phyloP scores from a whole-genome alignment of 2,113 vertebrate genomes.

The Apeltes quadracus region DNA sequence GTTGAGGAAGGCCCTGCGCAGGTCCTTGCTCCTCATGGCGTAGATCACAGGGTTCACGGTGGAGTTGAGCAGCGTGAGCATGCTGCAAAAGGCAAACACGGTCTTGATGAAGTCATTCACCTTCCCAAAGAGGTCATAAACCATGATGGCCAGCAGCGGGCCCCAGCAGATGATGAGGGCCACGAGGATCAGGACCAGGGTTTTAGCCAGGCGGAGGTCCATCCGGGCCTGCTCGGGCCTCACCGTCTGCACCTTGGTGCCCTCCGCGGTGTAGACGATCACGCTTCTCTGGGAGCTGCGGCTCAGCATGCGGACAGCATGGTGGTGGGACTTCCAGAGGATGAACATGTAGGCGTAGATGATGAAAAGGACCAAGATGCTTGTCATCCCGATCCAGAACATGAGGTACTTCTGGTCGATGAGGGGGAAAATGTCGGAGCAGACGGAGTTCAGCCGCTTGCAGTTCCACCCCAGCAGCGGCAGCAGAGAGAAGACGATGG shows the following conservation, averaged over 20 bases:
- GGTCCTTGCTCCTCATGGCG: conserved; percentile 96
- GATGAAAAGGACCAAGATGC: conserved; percentile 91
- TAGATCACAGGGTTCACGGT: conserved; percentile 99
- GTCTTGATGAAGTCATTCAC: conserved; percentile 97
- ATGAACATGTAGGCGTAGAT: conserved; percentile 99
- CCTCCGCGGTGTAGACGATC: conserved; percentile 90
- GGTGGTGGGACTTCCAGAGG: conserved; percentile 97
- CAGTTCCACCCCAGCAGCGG: conserved; percentile 99
- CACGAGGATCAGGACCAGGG: conserved; percentile 94
- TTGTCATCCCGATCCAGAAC: conserved; percentile 98
- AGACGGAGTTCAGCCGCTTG: conserved; percentile 91
- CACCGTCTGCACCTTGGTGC: conserved; percentile 93
- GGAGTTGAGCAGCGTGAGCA: conserved; percentile 97
- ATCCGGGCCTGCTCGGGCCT: conserved; percentile 95
- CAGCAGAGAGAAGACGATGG: conserved; percentile 91
- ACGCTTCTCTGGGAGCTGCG: conserved; percentile 95
- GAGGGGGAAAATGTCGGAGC: conserved; percentile 97
- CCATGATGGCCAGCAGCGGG: conserved; percentile 95
- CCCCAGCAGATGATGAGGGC: conserved; percentile 99
- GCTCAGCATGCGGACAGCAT: conserved; percentile 96
- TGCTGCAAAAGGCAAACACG: conserved; percentile 96
- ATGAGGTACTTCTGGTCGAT: conserved; percentile 96
- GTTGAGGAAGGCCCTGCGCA: conserved; percentile 92
- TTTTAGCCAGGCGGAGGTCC: conserved; percentile 98
- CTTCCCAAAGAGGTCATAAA: conserved; percentile 96